A percentile compares a stretch with the other conserved stretches of the same genome.
Evolutionary conservation across 2,888 invertebrate genomes (phyloP).

Genomic region (Drosophila anomalata): DNA sequence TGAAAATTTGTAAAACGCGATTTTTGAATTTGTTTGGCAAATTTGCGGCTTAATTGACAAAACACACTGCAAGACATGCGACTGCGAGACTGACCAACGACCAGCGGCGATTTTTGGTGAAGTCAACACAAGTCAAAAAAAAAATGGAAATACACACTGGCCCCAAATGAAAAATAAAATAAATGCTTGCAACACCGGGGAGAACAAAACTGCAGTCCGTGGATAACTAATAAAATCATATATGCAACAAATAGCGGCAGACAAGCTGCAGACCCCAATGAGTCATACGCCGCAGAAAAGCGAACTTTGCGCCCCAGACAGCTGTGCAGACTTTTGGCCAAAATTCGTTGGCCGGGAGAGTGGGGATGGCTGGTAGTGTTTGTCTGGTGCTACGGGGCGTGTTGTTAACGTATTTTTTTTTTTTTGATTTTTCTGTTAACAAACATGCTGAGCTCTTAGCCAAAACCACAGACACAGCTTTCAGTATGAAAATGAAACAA

Average conservation of each 20-base stretch:
- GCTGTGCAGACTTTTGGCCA: slow-evolving; percentile 64
- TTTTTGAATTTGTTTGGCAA: slow-evolving; percentile 82
- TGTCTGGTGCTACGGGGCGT: slow-evolving; percentile 72
- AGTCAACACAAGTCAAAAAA: slow-evolving; percentile 24
- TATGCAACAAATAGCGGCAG: slow-evolving; percentile 68
- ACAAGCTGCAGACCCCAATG: slow-evolving; percentile 67
- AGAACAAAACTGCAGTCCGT: slow-evolving; percentile 40
- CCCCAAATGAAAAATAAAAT: slow-evolving; percentile 16
- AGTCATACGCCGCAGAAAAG: slow-evolving; percentile 51
- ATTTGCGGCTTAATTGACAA: slow-evolving; percentile 83
- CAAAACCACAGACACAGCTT: slow-evolving; percentile 45
- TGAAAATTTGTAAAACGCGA: slow-evolving; percentile 78
- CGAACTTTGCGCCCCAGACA: slow-evolving; percentile 65
- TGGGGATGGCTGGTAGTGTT: slow-evolving; percentile 38
- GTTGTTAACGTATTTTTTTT: slow-evolving; percentile 45
- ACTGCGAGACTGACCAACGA: slow-evolving; percentile 51
- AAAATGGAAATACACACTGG: too few relatives aligned
- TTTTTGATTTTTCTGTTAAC: slow-evolving; percentile 33
- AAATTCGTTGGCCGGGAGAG: not conserved
- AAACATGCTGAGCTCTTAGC: slow-evolving; percentile 70
- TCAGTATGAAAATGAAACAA: slow-evolving; percentile 32
- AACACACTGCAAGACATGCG: slow-evolving; percentile 66
- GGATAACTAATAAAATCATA: slow-evolving; percentile 81
- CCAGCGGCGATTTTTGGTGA: slow-evolving; percentile 72
- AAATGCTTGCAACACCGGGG: slow-evolving; percentile 31